Percentiles rank a stretch among this genome's conserved stretches.
phyloP scores from a whole-genome alignment of 2,113 vertebrate genomes.

The Pogona vitticeps region DNA sequence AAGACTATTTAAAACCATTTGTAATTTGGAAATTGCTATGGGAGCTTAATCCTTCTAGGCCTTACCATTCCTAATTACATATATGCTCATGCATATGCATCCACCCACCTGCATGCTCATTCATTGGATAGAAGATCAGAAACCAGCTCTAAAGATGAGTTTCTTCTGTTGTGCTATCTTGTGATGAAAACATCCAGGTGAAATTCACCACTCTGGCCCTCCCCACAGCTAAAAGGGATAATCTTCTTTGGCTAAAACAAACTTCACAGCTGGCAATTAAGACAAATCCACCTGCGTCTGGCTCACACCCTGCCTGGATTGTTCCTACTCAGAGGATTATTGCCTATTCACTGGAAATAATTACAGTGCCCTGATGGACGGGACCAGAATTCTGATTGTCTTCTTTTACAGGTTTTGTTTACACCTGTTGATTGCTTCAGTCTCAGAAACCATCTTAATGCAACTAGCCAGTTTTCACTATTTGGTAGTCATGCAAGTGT shows the following conservation, averaged over 20 bases:
- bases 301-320: accelerated
- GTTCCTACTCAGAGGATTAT: slow-evolving; percentile 34
- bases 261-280: slow-evolving; percentile 17
- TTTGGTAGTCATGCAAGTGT: slow-evolving; percentile 35
- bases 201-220: slow-evolving; percentile 47
- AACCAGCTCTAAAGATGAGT: slow-evolving; percentile 34
- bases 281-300: neutral
- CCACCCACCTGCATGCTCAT: slow-evolving; percentile 58
- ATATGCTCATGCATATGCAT: slow-evolving; percentile 77
- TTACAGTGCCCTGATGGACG: slow-evolving; percentile 27
- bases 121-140: slow-evolving; percentile 69
- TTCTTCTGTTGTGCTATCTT: slow-evolving; percentile 58
- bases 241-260: slow-evolving; percentile 38
- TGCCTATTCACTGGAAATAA: slow-evolving; percentile 42
- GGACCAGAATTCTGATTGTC: slow-evolving; percentile 45
- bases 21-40: slow-evolving; percentile 73
- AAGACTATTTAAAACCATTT: slow-evolving; percentile 70
- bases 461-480: slow-evolving; percentile 45
- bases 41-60: slow-evolving; percentile 76
- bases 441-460: slow-evolving; percentile 42
- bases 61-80: slow-evolving; percentile 78
- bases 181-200: slow-evolving; percentile 48
- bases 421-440: slow-evolving; percentile 44
- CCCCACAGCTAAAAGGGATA: slow-evolving; percentile 20
- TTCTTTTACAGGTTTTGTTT: slow-evolving; percentile 58